Evolutionary conservation across 2,797 vertebrate species (phyloP), one percentile per base, ranked within the genome.

Genomic region (Bradypus variegatus): DNA sequence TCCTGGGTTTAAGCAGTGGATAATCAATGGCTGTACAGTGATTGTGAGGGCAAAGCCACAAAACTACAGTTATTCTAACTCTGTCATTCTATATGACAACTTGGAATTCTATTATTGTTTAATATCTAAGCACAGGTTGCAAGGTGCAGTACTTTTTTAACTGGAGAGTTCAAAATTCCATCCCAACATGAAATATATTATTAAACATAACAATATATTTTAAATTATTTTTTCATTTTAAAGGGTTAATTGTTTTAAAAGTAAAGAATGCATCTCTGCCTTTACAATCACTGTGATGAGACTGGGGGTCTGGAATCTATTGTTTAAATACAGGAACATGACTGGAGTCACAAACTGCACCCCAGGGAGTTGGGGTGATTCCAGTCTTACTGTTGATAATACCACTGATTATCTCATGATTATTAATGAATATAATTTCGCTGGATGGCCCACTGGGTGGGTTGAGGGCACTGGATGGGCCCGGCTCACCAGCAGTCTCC

Each of bases 401-500:
- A 31, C 45, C n/a, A 60, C 33, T 45, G 19, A 38, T 33, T 76
- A 31, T 41, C n/a, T 8, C 9, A 25, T 31, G 18, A 27, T 50
- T 33, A 31, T 31, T 36, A 12, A 48, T 13, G n/a, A 72, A 55
- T 64, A 10, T 18, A 11, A 50, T 25, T 72, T 62, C 41, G 19
- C 38, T 64, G 38, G 85, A 4, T 6, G 29, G 29, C 3, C 2
- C 12, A 10, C 5, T 2, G 21, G 1, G 0, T 13, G 2, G 8
- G 15, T 36, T 15, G 11, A 16, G 18, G 21, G 23, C 18, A 27
- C n/a, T n/a, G 18, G 23, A 4, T 7, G 29, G n/a, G 6, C 9
- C n/a, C 13, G 33, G 50, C 21, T 25, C 38, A 2, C 81, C 41
- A 50, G 50, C 18, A 0, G 1, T 9, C 29, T 18, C 48, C 18